Conservation (phyloP, 2,113 vertebrate species). For the Heliornis fulica region DNA sequence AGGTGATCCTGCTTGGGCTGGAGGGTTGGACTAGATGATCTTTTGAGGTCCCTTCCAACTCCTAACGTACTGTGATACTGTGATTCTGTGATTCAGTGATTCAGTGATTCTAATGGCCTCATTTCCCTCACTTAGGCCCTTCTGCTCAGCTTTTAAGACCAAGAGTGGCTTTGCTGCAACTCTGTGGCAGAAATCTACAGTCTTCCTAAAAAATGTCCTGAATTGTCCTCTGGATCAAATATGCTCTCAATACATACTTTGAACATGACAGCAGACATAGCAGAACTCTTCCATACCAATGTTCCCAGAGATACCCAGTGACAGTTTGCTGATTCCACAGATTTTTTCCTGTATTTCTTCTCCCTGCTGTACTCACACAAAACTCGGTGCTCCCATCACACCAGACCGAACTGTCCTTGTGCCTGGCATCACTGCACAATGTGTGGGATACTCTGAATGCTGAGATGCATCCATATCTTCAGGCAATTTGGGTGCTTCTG, state of each 20-base stretch:
- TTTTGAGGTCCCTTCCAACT: too few relatives aligned
- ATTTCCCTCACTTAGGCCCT: neutral
- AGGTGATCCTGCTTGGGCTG: too few relatives aligned
- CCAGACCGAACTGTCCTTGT: neutral
- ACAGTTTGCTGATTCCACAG: too few relatives aligned
- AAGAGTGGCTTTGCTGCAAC: neutral
- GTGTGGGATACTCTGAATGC: neutral
- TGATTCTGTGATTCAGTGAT: too few relatives aligned
- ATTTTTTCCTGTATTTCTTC: neutral
- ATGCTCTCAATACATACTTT: neutral
- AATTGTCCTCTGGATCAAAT: neutral
- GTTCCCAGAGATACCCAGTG: neutral
- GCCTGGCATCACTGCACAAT: neutral
- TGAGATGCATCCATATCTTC: rapidly evolving
- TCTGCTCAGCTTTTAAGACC: neutral
- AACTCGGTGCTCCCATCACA: neutral
- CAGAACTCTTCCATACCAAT: neutral
- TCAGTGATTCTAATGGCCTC: neutral
- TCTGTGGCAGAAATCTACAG: neutral
- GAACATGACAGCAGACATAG: neutral
- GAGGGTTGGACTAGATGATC: too few relatives aligned
- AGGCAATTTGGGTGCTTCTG: rapidly evolving
- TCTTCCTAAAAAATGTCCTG: neutral
- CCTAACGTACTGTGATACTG: too few relatives aligned
- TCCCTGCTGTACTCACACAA: neutral